Evolutionary conservation across 2,888 invertebrate species (phyloP).

Genomic region (Chymomyza fuscimana): DNA sequence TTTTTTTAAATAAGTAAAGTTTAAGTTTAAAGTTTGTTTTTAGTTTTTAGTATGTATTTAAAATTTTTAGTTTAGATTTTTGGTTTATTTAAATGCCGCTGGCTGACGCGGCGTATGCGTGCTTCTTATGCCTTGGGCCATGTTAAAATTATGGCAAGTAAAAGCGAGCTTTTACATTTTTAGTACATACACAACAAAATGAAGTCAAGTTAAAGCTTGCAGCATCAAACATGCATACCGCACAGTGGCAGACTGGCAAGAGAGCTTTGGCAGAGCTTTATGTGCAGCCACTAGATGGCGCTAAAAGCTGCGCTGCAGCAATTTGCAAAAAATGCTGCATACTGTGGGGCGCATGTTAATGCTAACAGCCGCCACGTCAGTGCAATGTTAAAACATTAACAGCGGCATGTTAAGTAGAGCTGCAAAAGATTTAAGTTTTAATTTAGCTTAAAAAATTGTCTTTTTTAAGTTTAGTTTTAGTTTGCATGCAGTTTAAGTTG

Average conservation of each 20-base stretch:
- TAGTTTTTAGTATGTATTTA: conserved; percentile 38
- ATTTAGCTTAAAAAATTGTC: conserved; percentile 27
- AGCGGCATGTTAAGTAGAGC: background rate
- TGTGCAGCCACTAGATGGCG: conserved; percentile 60
- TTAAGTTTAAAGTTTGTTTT: background rate
- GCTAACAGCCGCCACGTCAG: no score
- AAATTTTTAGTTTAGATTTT: conserved; percentile 1
- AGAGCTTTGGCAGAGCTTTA: conserved; percentile 50
- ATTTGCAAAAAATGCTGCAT: conserved; percentile 17
- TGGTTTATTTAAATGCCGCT: conserved; percentile 1
- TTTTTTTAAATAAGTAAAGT: conserved; percentile 1
- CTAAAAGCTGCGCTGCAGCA: conserved; percentile 56
- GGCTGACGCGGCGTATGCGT: background rate
- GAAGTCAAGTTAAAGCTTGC: background rate
- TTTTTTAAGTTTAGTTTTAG: conserved; percentile 22
- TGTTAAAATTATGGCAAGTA: no score
- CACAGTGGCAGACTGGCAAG: background rate
- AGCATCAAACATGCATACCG: background rate
- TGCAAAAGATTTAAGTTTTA: conserved; percentile 22
- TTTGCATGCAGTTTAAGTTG: conserved; percentile 33
- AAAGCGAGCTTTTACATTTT: background rate
- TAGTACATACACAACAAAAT: background rate
- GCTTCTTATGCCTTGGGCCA: background rate
- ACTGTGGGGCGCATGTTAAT: background rate
- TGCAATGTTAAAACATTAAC: background rate